Evolutionary conservation across 2,113 vertebrate genomes (phyloP), one percentile per base, ranked within the genome.

Genomic region (Zosterops japonicus): DNA sequence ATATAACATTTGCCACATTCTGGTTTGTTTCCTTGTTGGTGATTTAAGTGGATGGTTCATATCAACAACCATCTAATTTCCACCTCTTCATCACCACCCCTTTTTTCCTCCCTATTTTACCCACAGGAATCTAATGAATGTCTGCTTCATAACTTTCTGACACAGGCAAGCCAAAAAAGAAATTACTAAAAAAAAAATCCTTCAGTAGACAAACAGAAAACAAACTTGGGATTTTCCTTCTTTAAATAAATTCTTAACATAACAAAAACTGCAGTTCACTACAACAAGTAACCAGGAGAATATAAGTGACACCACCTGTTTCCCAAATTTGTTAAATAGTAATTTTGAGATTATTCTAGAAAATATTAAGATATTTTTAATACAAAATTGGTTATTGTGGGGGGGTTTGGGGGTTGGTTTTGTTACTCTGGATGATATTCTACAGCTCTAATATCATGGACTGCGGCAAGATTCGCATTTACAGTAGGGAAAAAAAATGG

Each of bases 401-500:
- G 5, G 0, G 4, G 3, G 75, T 41, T 35, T 35, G 1, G 15
- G 6, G 19, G 8, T 21, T 49, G 7, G 4, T 22, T 21, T 50
- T 49, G 24, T 65, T 83, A 35, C 14, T 22, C 25, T 80, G 42
- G 5, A 9, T 18, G 35, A 13, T 61, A 70, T 82, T 29, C 67
- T 53, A 57, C 28, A 72, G 11, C 27, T 20, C 15, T 5, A 79
- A 86, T 5, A 47, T 23, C 44, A 7, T 29, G 22, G 7, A 36
- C 46, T 52, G 36, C 17, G 6, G 28, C n/a, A 86, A 72, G 36
- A 31, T 88, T 36, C 44, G 33, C 57, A 64, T n/a, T 69, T 56
- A 79, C 33, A 52, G 14, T 7, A 77, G 35, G 35, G 14, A 59
- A 63, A 71, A n/a, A 81, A 20, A 11, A 49, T 12, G 7, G 44